Evolutionary conservation across 2,113 vertebrate species (phyloP), one percentile per base, ranked within the genome.

Genomic region (Ascaphus truei): DNA sequence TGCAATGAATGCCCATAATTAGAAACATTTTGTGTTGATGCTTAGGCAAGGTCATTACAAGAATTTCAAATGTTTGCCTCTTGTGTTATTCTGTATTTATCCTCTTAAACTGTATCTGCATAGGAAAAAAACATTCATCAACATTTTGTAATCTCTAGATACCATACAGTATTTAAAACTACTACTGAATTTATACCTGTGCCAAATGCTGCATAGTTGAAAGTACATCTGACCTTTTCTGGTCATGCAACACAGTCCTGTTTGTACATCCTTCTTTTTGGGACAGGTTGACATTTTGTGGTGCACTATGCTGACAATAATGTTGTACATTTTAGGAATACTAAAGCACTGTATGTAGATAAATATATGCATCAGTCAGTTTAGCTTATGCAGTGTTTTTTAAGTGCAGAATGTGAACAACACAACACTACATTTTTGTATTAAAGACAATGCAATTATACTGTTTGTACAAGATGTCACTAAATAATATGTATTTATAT

Each of bases 51-150:
- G 71, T 81, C 82, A 77, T 79, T 72, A 83, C 62, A 78, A 80
- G 67, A 36, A 73, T 77, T 74, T 75, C 68, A 77, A 80, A 50
- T 79, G 80, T 81, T 79, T 73, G 18, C 64, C 33, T 33, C 53
- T 73, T 73, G 26, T 6, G 52, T 51, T 77, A 81, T 72, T 81
- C 72, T 72, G 23, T 79, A 83, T 84, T 82, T 80, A 87, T 81
- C 90, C 80, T 80, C 55, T 75, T 75, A 73, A 26, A 76, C 72
- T 23, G 37, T 34, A 15, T 66, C 72, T 78, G 73, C 57, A 67
- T 47, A 43, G 57, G 20, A 81, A 45, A 47, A 66, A n/a, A 76
- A 56, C 2, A n/a, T 56, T 84, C 72, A 77, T 31, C 50, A 43
- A 53, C 69, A 74, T 68, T 29, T 11, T 75, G 18, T 73, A 68